Evolutionary conservation across 2,113 vertebrate genomes (phyloP), one percentile per base, ranked within the genome.

Genomic region (Perca schrenkii): DNA sequence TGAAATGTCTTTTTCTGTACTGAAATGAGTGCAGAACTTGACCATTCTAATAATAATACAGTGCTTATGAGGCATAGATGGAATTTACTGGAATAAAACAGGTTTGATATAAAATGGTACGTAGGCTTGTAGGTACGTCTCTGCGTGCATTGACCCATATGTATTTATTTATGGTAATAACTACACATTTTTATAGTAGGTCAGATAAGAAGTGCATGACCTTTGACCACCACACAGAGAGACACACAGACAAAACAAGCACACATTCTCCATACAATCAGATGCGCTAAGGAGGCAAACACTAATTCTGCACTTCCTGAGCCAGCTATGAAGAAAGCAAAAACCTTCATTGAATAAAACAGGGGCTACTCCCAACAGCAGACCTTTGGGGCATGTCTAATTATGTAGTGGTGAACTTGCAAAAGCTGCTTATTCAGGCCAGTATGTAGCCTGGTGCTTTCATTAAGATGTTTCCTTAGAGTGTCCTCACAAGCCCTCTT

Each of bases 391-490:
- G 70, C 67, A 87, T 4, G 8, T 75, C 84, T 86, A 89, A 92
- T 92, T 89, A 91, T 88, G 87, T 62, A 46, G 67, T 56, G 43
- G 66, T 60, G 79, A 86, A 89, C 80, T 85, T 90, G 74, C 63
- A 81, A 74, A 80, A 61, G 64, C 49, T 22, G 79, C 60, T 75
- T 80, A 85, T 92, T 86, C 73, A 43, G 84, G 78, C 19, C 76
- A 64, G 64, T 84, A 86, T 84, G 36, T 72, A 85, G 78, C 67
- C 47, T 31, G 16, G 40, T 70, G 81, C 81, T 75, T 84, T 91
- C 43, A 88, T 89, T 90, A 89, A 85, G 84, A 85, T 63, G 73
- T 75, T 90, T 82, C 77, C 81, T 89, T 40, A 28, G 74, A 84
- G 84, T 88, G 75, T 91, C 71, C 86, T 89, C 82, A 76, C 64